phyloP scores from a whole-genome alignment of 1,140 invertebrate genomes.

The Caenorhabditis elegans region WBcel235 BX284604.4:13022501-13023000 shows the following conservation, averaged over 20 bases:
- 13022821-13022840: no score
- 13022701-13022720: no score
- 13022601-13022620: not conserved
- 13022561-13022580: no score
- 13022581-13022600: not conserved
- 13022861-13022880: slow-evolving; percentile 30
- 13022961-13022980: not conserved
- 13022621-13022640: not conserved
- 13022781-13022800: not conserved
- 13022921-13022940: slow-evolving; percentile 13
- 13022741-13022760: no score
- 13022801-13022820: not conserved
- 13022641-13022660: not conserved
- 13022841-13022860: slow-evolving; percentile 1
- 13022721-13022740: no score
- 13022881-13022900: slow-evolving; percentile 22
- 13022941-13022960: slow-evolving; percentile 9
- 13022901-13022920: not conserved
- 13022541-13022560: no score
- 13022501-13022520: no score
- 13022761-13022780: no score
- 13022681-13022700: no score
- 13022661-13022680: no score
- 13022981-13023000: not conserved
- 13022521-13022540: no score